These are phyloP conservation scores for Scomber colias DNA, from an alignment of 2,113 vertebrate genomes.

Conservation along the genomic window DNA sequence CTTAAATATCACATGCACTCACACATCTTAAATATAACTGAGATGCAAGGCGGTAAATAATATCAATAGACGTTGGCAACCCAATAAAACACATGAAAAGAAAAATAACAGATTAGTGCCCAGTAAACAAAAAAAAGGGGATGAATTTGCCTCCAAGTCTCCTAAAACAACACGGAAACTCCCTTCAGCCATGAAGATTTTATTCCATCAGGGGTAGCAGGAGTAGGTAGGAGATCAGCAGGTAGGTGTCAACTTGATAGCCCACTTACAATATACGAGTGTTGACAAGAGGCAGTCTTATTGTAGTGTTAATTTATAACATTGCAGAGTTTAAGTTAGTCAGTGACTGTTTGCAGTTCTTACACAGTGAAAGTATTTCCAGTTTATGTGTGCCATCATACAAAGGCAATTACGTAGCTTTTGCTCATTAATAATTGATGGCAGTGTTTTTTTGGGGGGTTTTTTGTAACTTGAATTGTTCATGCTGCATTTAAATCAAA, in stretches of 20 bases:
- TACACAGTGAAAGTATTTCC: too few species aligned
- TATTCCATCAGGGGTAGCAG: neutral
- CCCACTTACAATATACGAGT: neutral
- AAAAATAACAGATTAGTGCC: neutral
- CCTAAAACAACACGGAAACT: neutral
- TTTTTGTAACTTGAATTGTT: too few species aligned
- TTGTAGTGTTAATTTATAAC: neutral
- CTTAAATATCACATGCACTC: too few species aligned
- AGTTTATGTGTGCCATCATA: too few species aligned
- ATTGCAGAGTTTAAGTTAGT: neutral
- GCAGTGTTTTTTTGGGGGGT: too few species aligned
- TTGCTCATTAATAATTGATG: too few species aligned
- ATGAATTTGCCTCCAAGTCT: neutral
- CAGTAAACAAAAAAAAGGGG: neutral
- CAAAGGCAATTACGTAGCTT: too few species aligned
- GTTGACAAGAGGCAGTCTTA: neutral
- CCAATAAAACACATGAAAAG: neutral
- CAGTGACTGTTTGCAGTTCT: neutral
- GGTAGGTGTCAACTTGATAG: slow-evolving; percentile 5
- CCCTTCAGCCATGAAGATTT: neutral
- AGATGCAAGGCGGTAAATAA: neutral
- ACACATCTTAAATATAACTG: too few species aligned
- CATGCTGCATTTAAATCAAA: too few species aligned
- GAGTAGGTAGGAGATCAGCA: neutral
- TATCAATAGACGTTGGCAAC: neutral